Percentiles rank a stretch among this genome's conserved stretches.
phyloP scores from a whole-genome alignment of 2,888 invertebrate genomes.

The Callosobruchus maculatus region DNA sequence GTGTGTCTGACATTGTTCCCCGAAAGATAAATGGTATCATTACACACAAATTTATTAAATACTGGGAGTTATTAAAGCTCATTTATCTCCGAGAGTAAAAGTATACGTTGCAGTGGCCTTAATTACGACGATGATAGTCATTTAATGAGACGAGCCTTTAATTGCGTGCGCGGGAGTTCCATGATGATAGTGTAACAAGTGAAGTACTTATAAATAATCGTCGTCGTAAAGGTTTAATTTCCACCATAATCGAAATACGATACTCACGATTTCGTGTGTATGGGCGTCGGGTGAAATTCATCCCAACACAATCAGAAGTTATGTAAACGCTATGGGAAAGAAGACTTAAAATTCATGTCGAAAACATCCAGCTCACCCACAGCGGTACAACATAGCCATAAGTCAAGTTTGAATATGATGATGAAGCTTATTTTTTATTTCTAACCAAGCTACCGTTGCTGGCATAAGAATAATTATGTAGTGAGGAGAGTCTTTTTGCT shows the following conservation, averaged over 20 bases:
- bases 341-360: too few species aligned
- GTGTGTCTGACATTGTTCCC: not conserved
- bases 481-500: too few species aligned
- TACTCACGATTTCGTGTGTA: not conserved
- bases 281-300: not conserved
- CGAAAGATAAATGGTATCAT: not conserved
- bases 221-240: not conserved
- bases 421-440: too few species aligned
- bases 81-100: not conserved
- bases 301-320: not conserved
- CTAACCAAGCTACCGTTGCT: too few species aligned
- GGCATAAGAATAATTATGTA: too few species aligned
- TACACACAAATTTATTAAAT: not conserved
- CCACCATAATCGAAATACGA: not conserved
- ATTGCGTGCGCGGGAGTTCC: not conserved
- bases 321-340: too few species aligned
- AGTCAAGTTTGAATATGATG: too few species aligned
- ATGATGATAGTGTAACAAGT: not conserved
- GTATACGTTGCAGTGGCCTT: not conserved
- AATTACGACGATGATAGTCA: not conserved
- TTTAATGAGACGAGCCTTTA: not conserved
- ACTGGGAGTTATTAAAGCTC: not conserved
- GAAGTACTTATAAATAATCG: not conserved
- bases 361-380: too few species aligned
- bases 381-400: too few species aligned